phyloP scores from a whole-genome alignment of 2,797 vertebrate genomes.

The Helicolenus hilgendorfi region DNA sequence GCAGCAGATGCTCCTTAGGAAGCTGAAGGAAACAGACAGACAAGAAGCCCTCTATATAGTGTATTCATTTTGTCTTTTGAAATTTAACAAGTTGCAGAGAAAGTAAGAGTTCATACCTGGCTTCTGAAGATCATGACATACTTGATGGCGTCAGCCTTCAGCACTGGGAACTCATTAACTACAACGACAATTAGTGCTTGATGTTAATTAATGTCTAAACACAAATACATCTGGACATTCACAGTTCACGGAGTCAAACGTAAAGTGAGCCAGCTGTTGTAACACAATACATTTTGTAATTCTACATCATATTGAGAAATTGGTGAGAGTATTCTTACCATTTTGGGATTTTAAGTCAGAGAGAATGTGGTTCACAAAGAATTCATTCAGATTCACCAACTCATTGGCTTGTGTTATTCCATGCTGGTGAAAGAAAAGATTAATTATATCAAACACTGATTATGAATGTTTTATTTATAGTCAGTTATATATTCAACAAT shows the following conservation, averaged over 20 bases:
- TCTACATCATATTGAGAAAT: not conserved
- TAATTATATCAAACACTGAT: not conserved
- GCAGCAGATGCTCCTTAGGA: slow-evolving; percentile 96
- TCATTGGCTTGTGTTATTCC: slow-evolving; percentile 99
- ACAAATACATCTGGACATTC: not conserved
- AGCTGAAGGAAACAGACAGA: slow-evolving; percentile 87
- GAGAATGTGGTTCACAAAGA: slow-evolving; percentile 98
- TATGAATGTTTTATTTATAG: not conserved
- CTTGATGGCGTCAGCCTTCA: slow-evolving; percentile 99
- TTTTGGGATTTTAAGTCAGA: slow-evolving; percentile 96
- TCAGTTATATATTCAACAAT: not conserved
- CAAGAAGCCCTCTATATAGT: not conserved
- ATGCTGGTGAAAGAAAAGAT: slow-evolving; percentile 88
- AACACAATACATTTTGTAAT: not conserved
- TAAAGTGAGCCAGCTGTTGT: not conserved
- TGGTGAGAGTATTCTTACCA: slow-evolving; percentile 84
- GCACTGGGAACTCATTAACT: slow-evolving; percentile 99
- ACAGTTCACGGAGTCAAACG: not conserved
- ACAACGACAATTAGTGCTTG: slow-evolving; percentile 18
- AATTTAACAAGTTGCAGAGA: not conserved
- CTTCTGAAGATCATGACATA: slow-evolving; percentile 99
- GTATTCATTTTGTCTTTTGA: not conserved
- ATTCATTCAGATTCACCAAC: slow-evolving; percentile 97
- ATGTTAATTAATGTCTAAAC: not conserved
- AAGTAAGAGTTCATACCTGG: slow-evolving; percentile 90